Conservation (phyloP, 2,797 vertebrate species). For the Lutjanus campechanus region DNA sequence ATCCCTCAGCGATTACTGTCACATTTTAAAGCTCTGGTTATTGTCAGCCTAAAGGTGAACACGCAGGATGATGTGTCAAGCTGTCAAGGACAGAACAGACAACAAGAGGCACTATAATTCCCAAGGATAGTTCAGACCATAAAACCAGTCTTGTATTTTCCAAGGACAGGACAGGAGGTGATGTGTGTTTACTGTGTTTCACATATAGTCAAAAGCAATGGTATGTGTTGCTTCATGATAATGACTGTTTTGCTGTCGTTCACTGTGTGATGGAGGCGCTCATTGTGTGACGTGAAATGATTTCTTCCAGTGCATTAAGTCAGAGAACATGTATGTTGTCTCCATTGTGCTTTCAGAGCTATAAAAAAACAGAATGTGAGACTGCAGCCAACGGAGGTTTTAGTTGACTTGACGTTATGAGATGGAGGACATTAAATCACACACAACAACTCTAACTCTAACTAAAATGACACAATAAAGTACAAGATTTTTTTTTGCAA, state of each 20-base stretch:
- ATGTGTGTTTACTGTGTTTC: neutral
- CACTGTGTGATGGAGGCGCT: neutral
- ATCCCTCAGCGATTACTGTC: conserved; percentile 20
- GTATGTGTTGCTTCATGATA: neutral
- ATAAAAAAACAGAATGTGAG: neutral
- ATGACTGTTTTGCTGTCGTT: neutral
- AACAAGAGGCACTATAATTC: conserved; percentile 22
- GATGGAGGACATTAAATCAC: neutral
- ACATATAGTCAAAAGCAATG: conserved; percentile 1
- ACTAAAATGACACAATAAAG: neutral
- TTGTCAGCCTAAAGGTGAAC: conserved; percentile 44
- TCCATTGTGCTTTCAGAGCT: neutral
- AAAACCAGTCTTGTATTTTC: conserved; percentile 22
- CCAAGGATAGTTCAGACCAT: conserved; percentile 29
- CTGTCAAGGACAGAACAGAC: conserved; percentile 39
- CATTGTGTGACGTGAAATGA: neutral
- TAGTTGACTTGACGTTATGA: neutral
- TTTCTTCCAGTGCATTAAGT: conserved; percentile 5
- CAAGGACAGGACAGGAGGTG: conserved; percentile 26
- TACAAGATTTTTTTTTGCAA: neutral
- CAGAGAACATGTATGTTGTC: neutral
- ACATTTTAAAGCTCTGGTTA: conserved; percentile 36
- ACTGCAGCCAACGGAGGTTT: neutral
- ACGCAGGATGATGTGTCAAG: conserved; percentile 23
- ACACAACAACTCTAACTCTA: too few relatives aligned